A percentile compares a stretch with the other conserved stretches of the same genome.
Evolutionary conservation across 1,140 invertebrate species (phyloP).

Genomic region (Wiebesia pumilae): DNA sequence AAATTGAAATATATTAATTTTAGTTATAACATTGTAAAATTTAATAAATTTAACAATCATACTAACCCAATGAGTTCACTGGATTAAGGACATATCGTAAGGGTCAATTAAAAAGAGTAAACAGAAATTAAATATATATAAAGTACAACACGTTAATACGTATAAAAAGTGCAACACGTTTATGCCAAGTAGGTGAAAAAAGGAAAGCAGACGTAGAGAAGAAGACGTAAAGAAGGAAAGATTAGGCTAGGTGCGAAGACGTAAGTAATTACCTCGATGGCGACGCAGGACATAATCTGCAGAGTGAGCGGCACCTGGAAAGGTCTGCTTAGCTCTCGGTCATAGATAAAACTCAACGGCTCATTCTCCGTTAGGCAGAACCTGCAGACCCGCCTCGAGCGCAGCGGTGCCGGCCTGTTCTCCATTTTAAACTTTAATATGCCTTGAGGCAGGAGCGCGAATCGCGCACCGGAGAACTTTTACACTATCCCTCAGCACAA

Average conservation of each 20-base stretch:
- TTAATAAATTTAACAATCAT: too few relatives aligned
- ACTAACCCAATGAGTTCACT: too few relatives aligned
- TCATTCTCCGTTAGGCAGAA: conserved; percentile 80
- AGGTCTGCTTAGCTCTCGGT: conserved; percentile 74
- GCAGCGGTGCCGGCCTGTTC: conserved; percentile 77
- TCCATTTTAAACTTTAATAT: conserved; percentile 74
- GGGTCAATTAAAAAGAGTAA: too few relatives aligned
- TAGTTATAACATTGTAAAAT: too few relatives aligned
- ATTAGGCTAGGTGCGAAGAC: not conserved
- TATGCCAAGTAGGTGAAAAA: too few relatives aligned
- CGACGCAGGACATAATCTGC: conserved; percentile 84
- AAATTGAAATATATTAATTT: too few relatives aligned
- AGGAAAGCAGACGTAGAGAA: not conserved
- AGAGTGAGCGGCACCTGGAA: conserved; percentile 79
- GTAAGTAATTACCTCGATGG: conserved; percentile 80
- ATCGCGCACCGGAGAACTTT: not conserved
- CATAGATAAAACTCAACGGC: conserved; percentile 80
- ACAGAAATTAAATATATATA: too few relatives aligned
- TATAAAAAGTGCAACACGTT: too few relatives aligned
- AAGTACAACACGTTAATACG: too few relatives aligned
- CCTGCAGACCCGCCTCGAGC: conserved; percentile 80
- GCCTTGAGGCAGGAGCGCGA: not conserved
- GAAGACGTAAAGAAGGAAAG: not conserved
- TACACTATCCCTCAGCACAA: not conserved
- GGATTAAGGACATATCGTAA: too few relatives aligned